Percentiles rank a stretch among this genome's conserved stretches.
Conservation (phyloP, 2,797 vertebrate species). For the Linurgus olivaceus region DNA sequence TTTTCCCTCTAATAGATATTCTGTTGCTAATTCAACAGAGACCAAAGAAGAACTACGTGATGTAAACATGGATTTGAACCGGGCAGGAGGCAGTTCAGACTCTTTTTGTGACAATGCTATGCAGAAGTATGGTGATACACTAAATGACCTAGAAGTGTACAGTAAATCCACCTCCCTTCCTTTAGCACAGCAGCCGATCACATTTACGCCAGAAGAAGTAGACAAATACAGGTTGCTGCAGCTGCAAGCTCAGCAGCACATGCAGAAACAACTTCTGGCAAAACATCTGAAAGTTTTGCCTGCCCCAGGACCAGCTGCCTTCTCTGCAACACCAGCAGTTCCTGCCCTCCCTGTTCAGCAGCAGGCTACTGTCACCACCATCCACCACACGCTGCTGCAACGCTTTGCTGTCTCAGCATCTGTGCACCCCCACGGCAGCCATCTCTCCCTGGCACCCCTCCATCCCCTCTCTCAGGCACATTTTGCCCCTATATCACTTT, state of each 20-base stretch:
- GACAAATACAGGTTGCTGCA: conserved; percentile 94
- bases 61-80: conserved; percentile 48
- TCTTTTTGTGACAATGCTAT: conserved; percentile 64
- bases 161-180: conserved; percentile 75
- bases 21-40: conserved; percentile 68
- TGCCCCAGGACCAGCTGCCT: conserved; percentile 72
- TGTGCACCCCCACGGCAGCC: conserved; percentile 64
- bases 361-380: conserved; percentile 74
- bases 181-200: conserved; percentile 83
- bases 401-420: conserved; percentile 75
- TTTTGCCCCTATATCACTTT: conserved; percentile 75
- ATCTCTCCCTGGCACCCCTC: conserved; percentile 73
- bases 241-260: conserved; percentile 93
- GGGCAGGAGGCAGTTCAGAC: conserved; percentile 53
- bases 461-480: conserved; percentile 80
- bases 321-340: conserved; percentile 71
- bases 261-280: conserved; percentile 90
- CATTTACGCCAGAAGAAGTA: conserved; percentile 93
- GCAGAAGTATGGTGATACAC: conserved; percentile 62
- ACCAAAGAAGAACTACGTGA: conserved; percentile 76
- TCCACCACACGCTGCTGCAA: conserved; percentile 79
- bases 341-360: conserved; percentile 72
- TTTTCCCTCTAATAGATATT: conserved; percentile 69
- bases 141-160: conserved; percentile 59
- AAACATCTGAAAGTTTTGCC: conserved; percentile 79